Base-by-base conservation (phyloP, 2,888 invertebrate genomes). In the Sepiola atlantica region DNA sequence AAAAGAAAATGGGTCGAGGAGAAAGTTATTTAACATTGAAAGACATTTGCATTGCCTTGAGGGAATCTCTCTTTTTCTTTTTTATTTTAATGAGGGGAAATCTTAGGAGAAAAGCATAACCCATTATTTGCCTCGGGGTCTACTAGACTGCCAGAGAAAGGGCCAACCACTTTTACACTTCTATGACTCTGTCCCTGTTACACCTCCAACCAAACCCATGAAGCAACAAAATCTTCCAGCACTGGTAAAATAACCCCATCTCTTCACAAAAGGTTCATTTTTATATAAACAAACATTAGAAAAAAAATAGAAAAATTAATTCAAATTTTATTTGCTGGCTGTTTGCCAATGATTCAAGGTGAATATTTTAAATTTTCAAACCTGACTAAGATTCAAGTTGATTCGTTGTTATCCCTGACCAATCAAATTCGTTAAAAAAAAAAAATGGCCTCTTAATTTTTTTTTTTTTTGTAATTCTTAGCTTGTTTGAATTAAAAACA, bases 21-120 rank as follows among this genome's bases (percentile, higher is more conserved):
- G 32, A n/a, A 77, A 32, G 77, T 77, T 77, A 77, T 77, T 77
- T 77, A 77, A 77, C 77, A 77, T n/a, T 77, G 77, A n/a, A 77
- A n/a, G 77, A 77, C 77, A 77, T 77, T 77, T 32, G n/a, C 77
- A 77, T 16, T 77, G 77, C 77, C 77, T 18, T n/a, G 77, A n/a
- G 77, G 77, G 32, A n/a, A 14, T 57, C 24, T 57, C 57, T 20
- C 24, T 21, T 32, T n/a, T 77, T 77, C 18, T n/a, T 32, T 77
- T 77, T n/a, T 77, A 77, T 77, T 77, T 32, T 77, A 77, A 77
- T 77, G 77, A 77, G 77, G n/a, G 57, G 16, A 32, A 77, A 77
- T 77, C 77, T 14, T 77, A 77, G n/a, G 77, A 77, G 77, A 77
- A 61, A 77, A 77, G 77, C 77, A 77, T 77, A n/a, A n/a, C n/a